Base-by-base conservation (phyloP, 2,797 vertebrate genomes). In the Denticeps clupeoides region DNA sequence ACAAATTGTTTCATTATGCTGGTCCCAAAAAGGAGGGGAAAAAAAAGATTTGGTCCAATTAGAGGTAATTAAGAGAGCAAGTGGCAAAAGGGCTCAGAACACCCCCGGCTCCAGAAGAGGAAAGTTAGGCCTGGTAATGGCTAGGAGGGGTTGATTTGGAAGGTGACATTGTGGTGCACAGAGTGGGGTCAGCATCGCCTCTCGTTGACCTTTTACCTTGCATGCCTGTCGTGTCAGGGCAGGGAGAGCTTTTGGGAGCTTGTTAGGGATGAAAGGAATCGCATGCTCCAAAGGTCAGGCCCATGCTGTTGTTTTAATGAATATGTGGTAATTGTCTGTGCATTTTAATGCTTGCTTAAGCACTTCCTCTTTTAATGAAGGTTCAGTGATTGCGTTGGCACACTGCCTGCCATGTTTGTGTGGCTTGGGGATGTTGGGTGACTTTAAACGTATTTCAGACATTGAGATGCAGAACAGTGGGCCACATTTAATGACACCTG, bases 1-100 rank as follows among this genome's bases (percentile, higher is more conserved):
- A 82, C 82, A 76, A 81, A 83, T 81, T 74, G 72, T 77, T 79
- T 70, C 75, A 83, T 82, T 82, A 79, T 75, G 65, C 71, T 61
- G 45, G 55, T 32, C 16, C 10, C 35, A 19, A 38, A 38, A 31
- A 25, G 23, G 48, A 18, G 58, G 59, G 64, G 32, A 40, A 55
- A 53, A 58, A 61, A 67, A 72, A 62, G 65, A 78, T 70, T 63
- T 3, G 54, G 71, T 71, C 75, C 78, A 76, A 82, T 82, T 82
- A 81, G 71, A 60, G 64, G 73, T 83, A 81, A 81, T 82, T 83
- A 82, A 80, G 66, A 74, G 68, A 51, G 37, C 63, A 53, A 73
- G 77, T 70, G 68, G 71, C 51, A 58, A 68, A 52, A 58, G 51
- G 40, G 71, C 65, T 72, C 69, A 68, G 72, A 80, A 74, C 72